These are phyloP conservation scores for Synanthedon vespiformis DNA, from an alignment of 2,888 invertebrate species.

Conservation along the genomic window DNA sequence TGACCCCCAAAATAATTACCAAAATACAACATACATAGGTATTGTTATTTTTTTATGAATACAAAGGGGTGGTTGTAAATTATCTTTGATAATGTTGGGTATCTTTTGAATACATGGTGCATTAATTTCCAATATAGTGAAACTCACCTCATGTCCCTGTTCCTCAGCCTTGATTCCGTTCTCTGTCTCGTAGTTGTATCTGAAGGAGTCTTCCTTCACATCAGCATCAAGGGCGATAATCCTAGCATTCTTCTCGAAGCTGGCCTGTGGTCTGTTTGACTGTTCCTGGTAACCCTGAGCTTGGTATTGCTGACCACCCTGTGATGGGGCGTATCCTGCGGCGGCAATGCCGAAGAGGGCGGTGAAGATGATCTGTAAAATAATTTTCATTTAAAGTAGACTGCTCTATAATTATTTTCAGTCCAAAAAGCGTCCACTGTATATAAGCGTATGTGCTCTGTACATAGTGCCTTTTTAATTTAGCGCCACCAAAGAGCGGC, in stretches of 20 bases:
- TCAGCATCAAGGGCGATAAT: slow-evolving; percentile 52
- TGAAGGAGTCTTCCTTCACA: slow-evolving; percentile 56
- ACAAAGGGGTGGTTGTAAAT: no score
- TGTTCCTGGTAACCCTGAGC: slow-evolving; percentile 37
- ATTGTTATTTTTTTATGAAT: no score
- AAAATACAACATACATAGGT: no score
- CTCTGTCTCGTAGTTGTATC: slow-evolving; percentile 60
- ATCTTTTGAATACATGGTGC: no score
- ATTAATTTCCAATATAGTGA: neutral
- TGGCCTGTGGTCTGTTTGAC: slow-evolving; percentile 52
- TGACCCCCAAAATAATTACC: no score
- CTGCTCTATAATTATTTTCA: no score
- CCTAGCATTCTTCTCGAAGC: slow-evolving; percentile 46
- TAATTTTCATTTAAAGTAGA: no score
- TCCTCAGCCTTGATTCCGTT: slow-evolving; percentile 63
- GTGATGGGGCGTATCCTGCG: slow-evolving; percentile 31
- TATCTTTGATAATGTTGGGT: no score
- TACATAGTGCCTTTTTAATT: no score
- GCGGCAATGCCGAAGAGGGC: slow-evolving; percentile 48
- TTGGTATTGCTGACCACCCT: neutral
- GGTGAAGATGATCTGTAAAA: slow-evolving; percentile 43
- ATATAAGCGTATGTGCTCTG: no score
- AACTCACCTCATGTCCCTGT: slow-evolving; percentile 52
- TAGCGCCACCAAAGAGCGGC: no score
- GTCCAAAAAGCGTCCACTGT: no score